Evolutionary conservation across 1,140 invertebrate species (phyloP).

Genomic region (Oscheius sp.): DNA sequence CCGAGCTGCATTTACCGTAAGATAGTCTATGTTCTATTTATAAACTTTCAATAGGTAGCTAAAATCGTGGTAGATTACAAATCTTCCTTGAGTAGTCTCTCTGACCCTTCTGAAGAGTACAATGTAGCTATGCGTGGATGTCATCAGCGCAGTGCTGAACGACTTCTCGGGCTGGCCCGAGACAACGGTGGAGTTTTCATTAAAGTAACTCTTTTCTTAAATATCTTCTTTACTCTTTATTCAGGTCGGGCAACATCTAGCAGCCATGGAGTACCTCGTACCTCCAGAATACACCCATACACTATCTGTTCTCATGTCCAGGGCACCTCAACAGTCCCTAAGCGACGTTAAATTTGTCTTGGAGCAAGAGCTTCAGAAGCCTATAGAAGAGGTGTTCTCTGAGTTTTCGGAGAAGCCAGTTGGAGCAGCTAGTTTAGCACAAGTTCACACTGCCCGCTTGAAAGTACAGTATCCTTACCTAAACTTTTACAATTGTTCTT

Average conservation of each 20-base stretch:
- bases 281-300: constrained; percentile 89
- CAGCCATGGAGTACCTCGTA: constrained; percentile 88
- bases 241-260: constrained; percentile 85
- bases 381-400: constrained; percentile 74
- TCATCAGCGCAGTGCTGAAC: constrained; percentile 80
- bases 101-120: constrained; percentile 72
- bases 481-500: not conserved
- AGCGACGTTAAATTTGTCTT: constrained; percentile 82
- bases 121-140: constrained; percentile 69
- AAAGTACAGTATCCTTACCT: not conserved
- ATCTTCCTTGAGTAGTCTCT: constrained; percentile 70
- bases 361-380: constrained; percentile 74
- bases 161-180: constrained; percentile 81
- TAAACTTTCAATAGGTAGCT: constrained; percentile 65
- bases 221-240: constrained; percentile 5
- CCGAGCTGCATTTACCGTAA: constrained; percentile 43
- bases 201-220: constrained; percentile 67
- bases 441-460: constrained; percentile 81
- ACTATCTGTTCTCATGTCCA: constrained; percentile 84
- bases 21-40: not conserved
- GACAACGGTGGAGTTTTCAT: constrained; percentile 94
- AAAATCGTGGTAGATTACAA: constrained; percentile 79
- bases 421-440: constrained; percentile 88
- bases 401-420: constrained; percentile 80
- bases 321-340: constrained; percentile 81